These are phyloP conservation scores for Galbula dea DNA, from an alignment of 2,113 vertebrate genomes.

Conservation along the genomic window DNA sequence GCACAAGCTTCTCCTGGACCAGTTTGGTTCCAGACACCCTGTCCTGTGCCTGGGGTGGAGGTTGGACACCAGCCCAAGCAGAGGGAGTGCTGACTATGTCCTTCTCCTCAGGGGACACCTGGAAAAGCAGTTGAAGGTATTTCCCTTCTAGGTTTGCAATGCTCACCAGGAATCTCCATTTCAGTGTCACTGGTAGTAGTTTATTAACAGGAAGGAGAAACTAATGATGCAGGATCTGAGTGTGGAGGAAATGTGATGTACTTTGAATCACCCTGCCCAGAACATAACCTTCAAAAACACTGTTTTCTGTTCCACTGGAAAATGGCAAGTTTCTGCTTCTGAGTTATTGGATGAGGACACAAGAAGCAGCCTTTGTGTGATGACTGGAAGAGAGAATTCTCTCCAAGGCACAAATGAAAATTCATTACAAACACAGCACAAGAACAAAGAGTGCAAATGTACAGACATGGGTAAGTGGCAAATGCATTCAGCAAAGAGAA, in stretches of 20 bases:
- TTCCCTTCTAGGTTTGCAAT: not conserved
- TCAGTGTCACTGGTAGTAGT: not conserved
- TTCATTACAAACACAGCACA: not conserved
- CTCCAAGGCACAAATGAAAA: not conserved
- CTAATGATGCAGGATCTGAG: not conserved
- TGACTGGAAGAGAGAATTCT: not conserved
- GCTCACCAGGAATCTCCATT: not conserved
- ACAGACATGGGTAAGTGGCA: not conserved
- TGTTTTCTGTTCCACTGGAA: not conserved
- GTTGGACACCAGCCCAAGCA: not conserved
- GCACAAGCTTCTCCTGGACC: not conserved
- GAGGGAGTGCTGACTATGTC: rapidly evolving
- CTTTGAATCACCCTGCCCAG: not conserved
- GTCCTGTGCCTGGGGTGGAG: not conserved
- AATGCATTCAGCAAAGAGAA: not conserved
- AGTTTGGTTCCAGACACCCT: too few relatives aligned
- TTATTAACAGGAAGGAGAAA: not conserved
- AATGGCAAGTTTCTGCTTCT: not conserved
- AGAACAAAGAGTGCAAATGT: not conserved
- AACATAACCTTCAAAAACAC: not conserved
- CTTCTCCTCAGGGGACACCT: not conserved
- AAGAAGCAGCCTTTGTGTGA: not conserved
- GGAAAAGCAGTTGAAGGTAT: not conserved
- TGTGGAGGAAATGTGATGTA: not conserved
- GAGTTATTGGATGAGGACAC: not conserved